Evolutionary conservation across 1,140 invertebrate genomes (phyloP).

Genomic region (Euwallacea fornicatus): DNA sequence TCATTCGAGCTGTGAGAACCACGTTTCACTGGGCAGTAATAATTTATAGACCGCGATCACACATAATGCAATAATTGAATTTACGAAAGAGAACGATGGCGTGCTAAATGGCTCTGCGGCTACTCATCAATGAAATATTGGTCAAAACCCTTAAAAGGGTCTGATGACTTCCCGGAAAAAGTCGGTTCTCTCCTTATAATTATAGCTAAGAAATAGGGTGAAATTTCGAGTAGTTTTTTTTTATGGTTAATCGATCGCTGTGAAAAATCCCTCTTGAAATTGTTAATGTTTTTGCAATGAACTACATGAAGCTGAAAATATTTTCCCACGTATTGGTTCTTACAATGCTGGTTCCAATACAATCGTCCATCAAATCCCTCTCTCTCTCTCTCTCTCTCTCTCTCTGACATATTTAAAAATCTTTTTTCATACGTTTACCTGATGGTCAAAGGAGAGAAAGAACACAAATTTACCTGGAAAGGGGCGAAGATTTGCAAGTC

Average conservation of each 20-base stretch:
- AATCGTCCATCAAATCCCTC: conserved; percentile 16
- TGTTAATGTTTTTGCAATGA: too few relatives aligned
- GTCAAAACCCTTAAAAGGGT: conserved; percentile 17
- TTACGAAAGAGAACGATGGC: conserved; percentile 6
- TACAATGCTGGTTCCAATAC: conserved; percentile 22
- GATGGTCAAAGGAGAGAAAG: conserved; percentile 34
- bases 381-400: conserved; percentile 12
- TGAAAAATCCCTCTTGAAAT: too few relatives aligned
- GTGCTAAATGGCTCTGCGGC: conserved; percentile 1
- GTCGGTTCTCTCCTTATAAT: conserved; percentile 9
- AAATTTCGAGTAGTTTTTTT: neutral
- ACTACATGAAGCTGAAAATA: neutral
- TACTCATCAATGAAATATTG: conserved; percentile 3
- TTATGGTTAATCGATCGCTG: too few relatives aligned
- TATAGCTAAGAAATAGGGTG: neutral
- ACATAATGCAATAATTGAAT: conserved; percentile 5
- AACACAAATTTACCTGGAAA: conserved; percentile 33
- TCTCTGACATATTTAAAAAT: conserved; percentile 22
- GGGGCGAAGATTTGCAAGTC: conserved; percentile 39
- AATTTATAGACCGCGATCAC: neutral
- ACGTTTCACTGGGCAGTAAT: too few relatives aligned
- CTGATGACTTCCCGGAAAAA: conserved; percentile 22
- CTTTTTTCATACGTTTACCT: conserved; percentile 30
- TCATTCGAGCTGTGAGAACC: too few relatives aligned
- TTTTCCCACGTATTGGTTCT: conserved; percentile 27